Evolutionary conservation across 2,888 invertebrate species (phyloP).

Genomic region (Melieria crassipennis): DNA sequence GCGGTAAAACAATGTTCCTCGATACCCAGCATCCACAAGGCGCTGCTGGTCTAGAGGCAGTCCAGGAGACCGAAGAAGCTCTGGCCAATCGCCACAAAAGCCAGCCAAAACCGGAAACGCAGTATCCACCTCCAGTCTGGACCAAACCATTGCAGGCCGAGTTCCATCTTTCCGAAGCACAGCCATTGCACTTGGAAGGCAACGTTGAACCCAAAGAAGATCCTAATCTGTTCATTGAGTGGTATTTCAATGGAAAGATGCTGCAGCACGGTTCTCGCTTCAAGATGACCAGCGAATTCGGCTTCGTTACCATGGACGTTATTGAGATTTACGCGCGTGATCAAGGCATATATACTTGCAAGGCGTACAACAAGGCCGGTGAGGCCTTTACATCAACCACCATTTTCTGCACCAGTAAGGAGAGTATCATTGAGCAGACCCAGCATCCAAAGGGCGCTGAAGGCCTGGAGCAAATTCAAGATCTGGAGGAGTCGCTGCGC

Average conservation of each 20-base stretch:
- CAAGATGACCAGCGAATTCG: constrained; percentile 94
- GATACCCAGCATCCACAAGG: constrained; percentile 98
- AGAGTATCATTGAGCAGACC: constrained; percentile 84
- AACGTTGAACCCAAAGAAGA: constrained; percentile 94
- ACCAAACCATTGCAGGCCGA: constrained; percentile 83
- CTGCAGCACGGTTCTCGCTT: constrained; percentile 89
- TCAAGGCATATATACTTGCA: constrained; percentile 93
- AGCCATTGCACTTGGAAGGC: constrained; percentile 91
- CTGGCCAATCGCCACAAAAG: constrained; percentile 77
- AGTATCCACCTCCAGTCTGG: constrained; percentile 88
- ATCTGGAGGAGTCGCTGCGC: constrained; percentile 86
- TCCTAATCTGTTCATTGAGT: constrained; percentile 89
- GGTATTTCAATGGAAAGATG: constrained; percentile 93
- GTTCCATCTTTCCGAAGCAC: constrained; percentile 82
- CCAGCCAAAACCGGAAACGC: constrained; percentile 77
- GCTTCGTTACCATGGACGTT: constrained; percentile 93
- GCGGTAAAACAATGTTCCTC: constrained; percentile 80
- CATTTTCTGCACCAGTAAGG: constrained; percentile 83
- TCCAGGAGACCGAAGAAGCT: constrained; percentile 89
- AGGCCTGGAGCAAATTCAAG: constrained; percentile 90
- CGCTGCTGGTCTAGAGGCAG: constrained; percentile 85
- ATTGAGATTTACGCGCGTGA: constrained; percentile 92
- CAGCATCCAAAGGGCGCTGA: constrained; percentile 96
- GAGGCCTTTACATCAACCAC: constrained; percentile 94
- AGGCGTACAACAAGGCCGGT: constrained; percentile 86